phyloP scores from a whole-genome alignment of 2,113 vertebrate species.

The Hippocampus abdominalis region DNA sequence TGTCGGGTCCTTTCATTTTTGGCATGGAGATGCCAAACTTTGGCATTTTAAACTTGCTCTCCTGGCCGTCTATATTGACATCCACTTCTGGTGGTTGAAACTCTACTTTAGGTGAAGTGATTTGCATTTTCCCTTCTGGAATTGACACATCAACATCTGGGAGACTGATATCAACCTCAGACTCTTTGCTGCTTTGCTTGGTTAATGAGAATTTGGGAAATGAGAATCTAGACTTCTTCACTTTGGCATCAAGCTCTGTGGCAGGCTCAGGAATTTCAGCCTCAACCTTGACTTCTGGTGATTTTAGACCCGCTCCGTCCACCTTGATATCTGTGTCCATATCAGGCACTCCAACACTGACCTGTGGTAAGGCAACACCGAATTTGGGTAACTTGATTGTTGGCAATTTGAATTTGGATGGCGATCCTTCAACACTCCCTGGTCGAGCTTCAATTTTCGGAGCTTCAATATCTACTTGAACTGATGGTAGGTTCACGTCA shows the following conservation, averaged over 20 bases:
- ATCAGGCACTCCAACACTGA: neutral
- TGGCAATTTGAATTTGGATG: conserved; percentile 2
- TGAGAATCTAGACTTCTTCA: conserved; percentile 7
- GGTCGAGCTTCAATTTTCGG: conserved; percentile 8
- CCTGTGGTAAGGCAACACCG: conserved; percentile 3
- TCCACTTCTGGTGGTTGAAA: neutral
- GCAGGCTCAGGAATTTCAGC: neutral
- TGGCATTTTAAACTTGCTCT: neutral
- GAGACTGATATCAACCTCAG: neutral
- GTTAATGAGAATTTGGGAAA: conserved; percentile 9
- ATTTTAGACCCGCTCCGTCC: neutral
- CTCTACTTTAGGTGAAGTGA: conserved; percentile 1
- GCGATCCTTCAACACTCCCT: conserved; percentile 10
- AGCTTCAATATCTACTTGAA: neutral
- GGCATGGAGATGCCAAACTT: neutral
- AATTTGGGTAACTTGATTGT: conserved; percentile 33
- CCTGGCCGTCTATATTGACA: neutral
- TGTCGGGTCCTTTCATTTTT: conserved; percentile 11
- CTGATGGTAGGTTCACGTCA: conserved; percentile 36
- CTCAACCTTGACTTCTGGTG: neutral
- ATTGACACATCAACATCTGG: conserved; percentile 27
- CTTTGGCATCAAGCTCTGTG: neutral
- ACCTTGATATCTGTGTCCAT: neutral
- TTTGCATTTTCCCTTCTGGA: conserved; percentile 18
- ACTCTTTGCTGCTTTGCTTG: neutral